These are phyloP conservation scores for Germaria angustata DNA, from an alignment of 2,888 invertebrate genomes.

Conservation along the genomic window DNA sequence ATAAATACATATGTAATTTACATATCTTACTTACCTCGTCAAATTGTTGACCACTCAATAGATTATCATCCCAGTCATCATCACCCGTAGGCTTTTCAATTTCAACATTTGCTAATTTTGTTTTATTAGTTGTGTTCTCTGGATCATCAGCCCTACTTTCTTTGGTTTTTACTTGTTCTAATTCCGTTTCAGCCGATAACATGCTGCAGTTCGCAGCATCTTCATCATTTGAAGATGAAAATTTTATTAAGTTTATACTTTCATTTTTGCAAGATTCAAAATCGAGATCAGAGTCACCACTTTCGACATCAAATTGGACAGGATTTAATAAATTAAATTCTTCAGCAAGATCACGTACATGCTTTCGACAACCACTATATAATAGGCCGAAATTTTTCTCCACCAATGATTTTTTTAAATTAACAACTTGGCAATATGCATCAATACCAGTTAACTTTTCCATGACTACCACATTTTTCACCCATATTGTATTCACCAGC, in stretches of 20 bases:
- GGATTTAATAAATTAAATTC: conserved; percentile 57
- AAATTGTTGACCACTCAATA: conserved; percentile 16
- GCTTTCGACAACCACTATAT: conserved; percentile 53
- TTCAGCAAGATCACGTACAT: conserved; percentile 67
- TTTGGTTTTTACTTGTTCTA: neutral
- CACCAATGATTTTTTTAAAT: conserved; percentile 70
- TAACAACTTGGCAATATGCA: conserved; percentile 67
- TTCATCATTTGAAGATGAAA: conserved; percentile 68
- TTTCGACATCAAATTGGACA: neutral
- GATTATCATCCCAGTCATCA: conserved; percentile 64
- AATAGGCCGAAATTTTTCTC: conserved; percentile 67
- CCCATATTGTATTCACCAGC: conserved; percentile 73
- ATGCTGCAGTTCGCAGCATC: conserved; percentile 46
- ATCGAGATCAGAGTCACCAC: conserved; percentile 53
- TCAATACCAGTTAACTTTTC: conserved; percentile 69
- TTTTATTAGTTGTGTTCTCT: neutral
- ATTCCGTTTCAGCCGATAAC: conserved; percentile 17
- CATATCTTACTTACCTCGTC: conserved; percentile 51
- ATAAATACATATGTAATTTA: neutral
- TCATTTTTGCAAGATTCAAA: conserved; percentile 63
- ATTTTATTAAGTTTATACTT: conserved; percentile 65
- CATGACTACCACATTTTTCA: conserved; percentile 72
- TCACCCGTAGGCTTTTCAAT: neutral
- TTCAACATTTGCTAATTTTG: neutral
- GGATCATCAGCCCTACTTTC: neutral